Percentiles rank a stretch among this genome's conserved stretches.
These are phyloP conservation scores for Phania funesta DNA, from an alignment of 2,888 invertebrate species.

Conservation along the genomic window DNA sequence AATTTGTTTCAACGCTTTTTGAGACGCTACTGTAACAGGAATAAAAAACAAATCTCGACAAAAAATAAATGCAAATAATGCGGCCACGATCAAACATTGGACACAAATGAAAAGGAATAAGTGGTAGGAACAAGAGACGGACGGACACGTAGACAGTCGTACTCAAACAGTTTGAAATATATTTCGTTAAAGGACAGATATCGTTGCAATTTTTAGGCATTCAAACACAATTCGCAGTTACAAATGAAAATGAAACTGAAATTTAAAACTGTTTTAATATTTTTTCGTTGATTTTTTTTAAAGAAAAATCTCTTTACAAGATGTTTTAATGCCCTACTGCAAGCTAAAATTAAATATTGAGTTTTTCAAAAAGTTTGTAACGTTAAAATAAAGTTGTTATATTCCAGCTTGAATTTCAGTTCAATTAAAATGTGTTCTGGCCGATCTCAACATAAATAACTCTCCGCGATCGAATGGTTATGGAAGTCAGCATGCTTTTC, in stretches of 20 bases:
- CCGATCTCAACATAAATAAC: too few species aligned
- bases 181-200: constrained; percentile 54
- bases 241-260: constrained; percentile 69
- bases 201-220: constrained; percentile 25
- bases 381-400: neutral
- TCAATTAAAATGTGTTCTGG: too few species aligned
- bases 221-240: constrained; percentile 41
- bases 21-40: constrained; percentile 69
- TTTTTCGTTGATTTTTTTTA: neutral
- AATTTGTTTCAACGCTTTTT: constrained; percentile 72
- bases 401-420: too few species aligned
- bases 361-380: neutral
- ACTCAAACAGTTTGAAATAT: constrained; percentile 27
- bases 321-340: constrained; percentile 32
- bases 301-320: constrained; percentile 34
- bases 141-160: neutral
- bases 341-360: neutral
- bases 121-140: constrained; percentile 56
- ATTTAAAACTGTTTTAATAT: constrained; percentile 57
- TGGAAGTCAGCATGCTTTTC: too few species aligned
- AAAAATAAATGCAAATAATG: constrained; percentile 42
- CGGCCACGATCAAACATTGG: constrained; percentile 69
- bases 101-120: constrained; percentile 43
- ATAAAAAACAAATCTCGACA: constrained; percentile 15
- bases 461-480: too few species aligned